A percentile compares a stretch with the other conserved stretches of the same genome.
These are phyloP conservation scores for Pandemis corylana DNA, from an alignment of 2,888 invertebrate species.

Conservation along the genomic window DNA sequence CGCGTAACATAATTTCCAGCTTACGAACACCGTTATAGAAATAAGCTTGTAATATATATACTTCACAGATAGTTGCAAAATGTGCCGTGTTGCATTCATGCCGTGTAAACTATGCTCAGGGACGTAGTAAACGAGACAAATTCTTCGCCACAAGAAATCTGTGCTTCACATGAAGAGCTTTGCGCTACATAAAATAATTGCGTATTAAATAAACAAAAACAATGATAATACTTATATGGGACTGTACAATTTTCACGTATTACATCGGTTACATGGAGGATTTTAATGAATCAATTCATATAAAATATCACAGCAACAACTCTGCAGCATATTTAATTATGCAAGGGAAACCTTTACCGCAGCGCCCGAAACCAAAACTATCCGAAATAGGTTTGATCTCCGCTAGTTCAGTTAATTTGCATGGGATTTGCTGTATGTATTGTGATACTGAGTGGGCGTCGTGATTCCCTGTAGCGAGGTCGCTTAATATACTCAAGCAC, in stretches of 20 bases:
- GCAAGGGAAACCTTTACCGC: constrained; percentile 16
- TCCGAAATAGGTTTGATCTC: constrained; percentile 35
- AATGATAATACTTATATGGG: not conserved
- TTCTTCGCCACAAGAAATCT: constrained; percentile 37
- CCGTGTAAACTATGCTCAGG: constrained; percentile 28
- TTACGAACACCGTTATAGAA: not conserved
- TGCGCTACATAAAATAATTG: not conserved
- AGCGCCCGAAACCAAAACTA: constrained; percentile 20
- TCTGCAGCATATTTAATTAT: constrained; percentile 23
- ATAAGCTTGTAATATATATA: constrained; percentile 1
- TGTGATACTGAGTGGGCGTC: constrained; percentile 26
- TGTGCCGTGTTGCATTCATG: constrained; percentile 37
- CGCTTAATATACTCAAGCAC: not conserved
- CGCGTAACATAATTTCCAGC: too few species aligned
- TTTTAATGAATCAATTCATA: not conserved
- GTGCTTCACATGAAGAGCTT: not conserved
- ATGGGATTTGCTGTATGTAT: constrained; percentile 30
- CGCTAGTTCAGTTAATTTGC: constrained; percentile 26
- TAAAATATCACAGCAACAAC: constrained; percentile 1
- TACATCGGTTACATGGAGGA: not conserved
- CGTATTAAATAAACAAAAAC: not conserved
- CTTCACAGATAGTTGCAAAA: constrained; percentile 27
- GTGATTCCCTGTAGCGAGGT: not conserved
- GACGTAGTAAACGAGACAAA: constrained; percentile 25
- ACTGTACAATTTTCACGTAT: not conserved